phyloP scores from a whole-genome alignment of 1,140 invertebrate genomes.

The Limonius californicus region DNA sequence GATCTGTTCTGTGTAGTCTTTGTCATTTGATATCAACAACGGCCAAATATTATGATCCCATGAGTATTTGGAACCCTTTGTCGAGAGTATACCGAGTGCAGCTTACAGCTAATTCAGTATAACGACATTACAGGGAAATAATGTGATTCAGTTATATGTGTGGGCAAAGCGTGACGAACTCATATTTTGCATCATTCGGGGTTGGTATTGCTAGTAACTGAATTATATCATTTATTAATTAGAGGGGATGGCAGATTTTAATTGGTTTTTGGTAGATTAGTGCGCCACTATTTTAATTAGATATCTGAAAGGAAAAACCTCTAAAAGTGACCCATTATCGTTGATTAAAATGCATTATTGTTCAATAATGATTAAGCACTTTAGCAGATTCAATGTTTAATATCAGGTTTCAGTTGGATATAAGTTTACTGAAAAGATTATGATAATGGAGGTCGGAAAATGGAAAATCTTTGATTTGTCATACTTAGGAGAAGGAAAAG shows the following conservation, averaged over 20 bases:
- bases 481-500: too few species aligned
- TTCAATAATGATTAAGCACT: too few species aligned
- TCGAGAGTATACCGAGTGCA: not conserved
- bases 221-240: constrained; percentile 26
- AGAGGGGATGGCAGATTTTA: constrained; percentile 19
- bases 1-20: too few species aligned
- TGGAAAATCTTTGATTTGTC: too few species aligned
- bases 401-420: too few species aligned
- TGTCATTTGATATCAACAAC: too few species aligned
- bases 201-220: constrained; percentile 16
- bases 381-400: too few species aligned
- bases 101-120: constrained; percentile 15
- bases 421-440: too few species aligned
- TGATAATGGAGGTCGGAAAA: too few species aligned
- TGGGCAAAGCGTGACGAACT: constrained; percentile 20
- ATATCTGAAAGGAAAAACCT: too few species aligned
- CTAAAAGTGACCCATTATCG: too few species aligned
- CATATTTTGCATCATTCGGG: constrained; percentile 19
- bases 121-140: constrained; percentile 21
- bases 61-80: not conserved
- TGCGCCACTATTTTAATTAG: not conserved
- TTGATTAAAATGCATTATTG: too few species aligned
- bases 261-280: constrained; percentile 16
- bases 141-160: constrained; percentile 20
- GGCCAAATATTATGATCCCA: not conserved